Evolutionary conservation across 2,797 vertebrate species (phyloP).

Genomic region (Crocidura indochinensis): DNA sequence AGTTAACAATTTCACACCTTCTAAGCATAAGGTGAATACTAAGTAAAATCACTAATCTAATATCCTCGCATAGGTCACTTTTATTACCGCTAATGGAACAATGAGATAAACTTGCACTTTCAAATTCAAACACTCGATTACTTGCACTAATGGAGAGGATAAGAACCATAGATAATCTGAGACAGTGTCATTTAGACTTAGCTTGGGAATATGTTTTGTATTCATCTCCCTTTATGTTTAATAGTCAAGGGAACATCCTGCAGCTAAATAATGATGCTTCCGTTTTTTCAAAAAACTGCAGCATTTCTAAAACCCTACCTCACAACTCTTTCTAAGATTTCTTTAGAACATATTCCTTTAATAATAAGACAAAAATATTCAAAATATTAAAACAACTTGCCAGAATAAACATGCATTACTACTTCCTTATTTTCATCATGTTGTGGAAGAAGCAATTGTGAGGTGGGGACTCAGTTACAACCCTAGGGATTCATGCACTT

Average conservation of each 20-base stretch:
- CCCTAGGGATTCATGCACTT: not conserved
- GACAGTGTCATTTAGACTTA: slow-evolving; percentile 66
- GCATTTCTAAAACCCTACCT: not conserved
- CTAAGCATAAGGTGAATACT: slow-evolving; percentile 82
- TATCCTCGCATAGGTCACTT: slow-evolving; percentile 80
- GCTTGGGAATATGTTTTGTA: slow-evolving; percentile 47
- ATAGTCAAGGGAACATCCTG: not conserved
- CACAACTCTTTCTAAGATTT: not conserved
- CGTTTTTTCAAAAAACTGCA: slow-evolving; percentile 53
- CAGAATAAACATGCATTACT: not conserved
- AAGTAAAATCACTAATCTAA: slow-evolving; percentile 80
- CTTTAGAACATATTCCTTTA: not conserved
- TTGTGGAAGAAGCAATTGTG: not conserved
- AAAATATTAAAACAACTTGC: not conserved
- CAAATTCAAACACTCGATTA: slow-evolving; percentile 81
- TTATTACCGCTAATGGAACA: slow-evolving; percentile 80
- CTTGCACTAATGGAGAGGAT: slow-evolving; percentile 82
- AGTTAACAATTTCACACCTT: slow-evolving; percentile 85
- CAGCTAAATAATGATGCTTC: slow-evolving; percentile 50
- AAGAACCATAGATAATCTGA: slow-evolving; percentile 76
- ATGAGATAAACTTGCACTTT: slow-evolving; percentile 78
- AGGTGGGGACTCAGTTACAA: not conserved
- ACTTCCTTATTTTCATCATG: not conserved
- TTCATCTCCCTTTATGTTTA: slow-evolving; percentile 54
- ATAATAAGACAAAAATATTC: too few species aligned